These are phyloP conservation scores for Phyllostomus hastatus DNA, from an alignment of 2,113 vertebrate species.

Conservation along the genomic window DNA sequence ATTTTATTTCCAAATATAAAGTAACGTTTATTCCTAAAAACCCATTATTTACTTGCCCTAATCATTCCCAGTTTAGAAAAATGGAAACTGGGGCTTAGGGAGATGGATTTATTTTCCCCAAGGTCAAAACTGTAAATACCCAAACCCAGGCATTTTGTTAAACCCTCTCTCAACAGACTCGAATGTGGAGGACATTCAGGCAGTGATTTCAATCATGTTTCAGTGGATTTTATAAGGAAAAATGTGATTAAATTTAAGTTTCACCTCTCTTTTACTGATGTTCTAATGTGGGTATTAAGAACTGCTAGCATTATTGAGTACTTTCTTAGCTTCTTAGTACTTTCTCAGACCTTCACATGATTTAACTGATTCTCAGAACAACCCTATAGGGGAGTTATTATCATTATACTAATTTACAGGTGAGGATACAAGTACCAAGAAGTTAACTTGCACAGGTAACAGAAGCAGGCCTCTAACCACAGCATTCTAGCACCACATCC, in stretches of 20 bases:
- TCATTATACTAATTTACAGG: neutral
- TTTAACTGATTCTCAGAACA: neutral
- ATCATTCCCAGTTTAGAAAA: neutral
- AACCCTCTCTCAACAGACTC: neutral
- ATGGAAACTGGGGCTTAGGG: neutral
- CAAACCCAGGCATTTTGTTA: neutral
- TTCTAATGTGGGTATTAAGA: neutral
- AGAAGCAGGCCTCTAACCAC: neutral
- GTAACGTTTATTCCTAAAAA: neutral
- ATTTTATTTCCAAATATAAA: conserved; percentile 6
- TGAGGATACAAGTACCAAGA: neutral
- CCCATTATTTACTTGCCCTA: neutral
- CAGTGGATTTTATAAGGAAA: neutral
- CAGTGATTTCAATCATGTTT: neutral
- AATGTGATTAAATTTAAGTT: neutral
- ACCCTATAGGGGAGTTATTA: neutral
- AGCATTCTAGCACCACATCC: neutral
- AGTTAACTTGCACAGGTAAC: neutral
- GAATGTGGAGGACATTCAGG: neutral
- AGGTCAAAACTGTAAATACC: neutral
- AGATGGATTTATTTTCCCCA: neutral
- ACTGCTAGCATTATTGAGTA: neutral
- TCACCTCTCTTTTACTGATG: neutral
- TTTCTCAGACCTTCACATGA: neutral
- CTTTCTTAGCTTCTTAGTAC: neutral